A percentile compares a stretch with the other conserved stretches of the same genome.
phyloP scores from a whole-genome alignment of 2,113 vertebrate genomes.

The Vidua macroura region DNA sequence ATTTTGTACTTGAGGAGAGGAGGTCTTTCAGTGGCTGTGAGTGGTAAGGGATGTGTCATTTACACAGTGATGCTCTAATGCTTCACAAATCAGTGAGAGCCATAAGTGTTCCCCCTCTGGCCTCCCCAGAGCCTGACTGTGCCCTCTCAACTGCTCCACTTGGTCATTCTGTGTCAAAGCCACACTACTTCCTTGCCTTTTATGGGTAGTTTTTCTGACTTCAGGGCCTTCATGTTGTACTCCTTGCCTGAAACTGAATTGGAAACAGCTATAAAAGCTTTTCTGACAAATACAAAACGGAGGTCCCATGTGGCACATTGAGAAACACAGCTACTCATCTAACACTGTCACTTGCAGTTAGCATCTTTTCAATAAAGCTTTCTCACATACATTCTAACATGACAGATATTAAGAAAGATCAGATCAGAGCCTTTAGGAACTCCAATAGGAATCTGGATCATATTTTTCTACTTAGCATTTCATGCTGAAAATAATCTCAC shows the following conservation, averaged over 20 bases:
- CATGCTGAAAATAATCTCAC: not conserved
- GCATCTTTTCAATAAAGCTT: not conserved
- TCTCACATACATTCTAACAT: not conserved
- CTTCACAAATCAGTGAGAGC: not conserved
- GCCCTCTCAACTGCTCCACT: not conserved
- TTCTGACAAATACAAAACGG: not conserved
- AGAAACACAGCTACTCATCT: not conserved
- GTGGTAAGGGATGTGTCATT: not conserved
- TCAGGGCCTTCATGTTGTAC: not conserved
- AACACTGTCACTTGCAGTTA: not conserved
- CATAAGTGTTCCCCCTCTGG: not conserved
- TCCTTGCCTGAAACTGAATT: not conserved
- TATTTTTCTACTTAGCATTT: slow-evolving; percentile 5
- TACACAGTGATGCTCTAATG: not conserved
- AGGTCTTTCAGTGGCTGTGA: not conserved
- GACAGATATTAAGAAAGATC: not conserved
- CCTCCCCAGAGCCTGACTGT: not conserved
- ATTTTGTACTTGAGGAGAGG: not conserved
- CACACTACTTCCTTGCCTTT: not conserved
- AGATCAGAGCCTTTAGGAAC: not conserved
- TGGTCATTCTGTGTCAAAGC: not conserved
- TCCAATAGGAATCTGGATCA: not conserved
- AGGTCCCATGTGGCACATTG: not conserved
- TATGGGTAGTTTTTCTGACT: not conserved
- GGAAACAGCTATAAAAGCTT: not conserved